A percentile compares a stretch with the other conserved stretches of the same genome.
phyloP scores from a whole-genome alignment of 2,797 vertebrate genomes.

The Thaleichthys pacificus region DNA sequence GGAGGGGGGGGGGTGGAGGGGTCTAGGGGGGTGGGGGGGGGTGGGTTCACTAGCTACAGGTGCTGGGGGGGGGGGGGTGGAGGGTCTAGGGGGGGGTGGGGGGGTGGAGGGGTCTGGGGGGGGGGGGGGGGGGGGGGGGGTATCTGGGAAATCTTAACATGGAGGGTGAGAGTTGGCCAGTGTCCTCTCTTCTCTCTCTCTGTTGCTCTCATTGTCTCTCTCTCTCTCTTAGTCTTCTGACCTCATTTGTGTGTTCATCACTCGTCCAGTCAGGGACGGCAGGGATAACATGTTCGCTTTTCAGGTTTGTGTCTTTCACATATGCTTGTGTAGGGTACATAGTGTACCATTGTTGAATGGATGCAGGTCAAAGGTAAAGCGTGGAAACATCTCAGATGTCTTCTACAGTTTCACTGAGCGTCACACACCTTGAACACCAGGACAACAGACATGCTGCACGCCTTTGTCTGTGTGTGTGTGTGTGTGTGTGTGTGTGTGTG shows the following conservation, averaged over 20 bases:
- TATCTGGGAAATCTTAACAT: neutral
- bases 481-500: constrained; percentile 10
- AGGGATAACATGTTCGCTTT: neutral
- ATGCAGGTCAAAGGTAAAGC: constrained; percentile 40
- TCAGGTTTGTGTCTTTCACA: neutral
- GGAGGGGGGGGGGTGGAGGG: no score
- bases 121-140: no score
- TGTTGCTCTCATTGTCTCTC: neutral
- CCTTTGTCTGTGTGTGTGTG: constrained; percentile 2
- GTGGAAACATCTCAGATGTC: constrained; percentile 38
- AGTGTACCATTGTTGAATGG: constrained; percentile 35
- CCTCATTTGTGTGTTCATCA: neutral
- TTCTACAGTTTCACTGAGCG: constrained; percentile 18
- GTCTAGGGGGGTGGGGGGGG: no score
- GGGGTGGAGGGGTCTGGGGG: no score
- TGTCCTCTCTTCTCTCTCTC: neutral
- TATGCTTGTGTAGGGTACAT: constrained; percentile 14
- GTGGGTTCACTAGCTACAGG: no score
- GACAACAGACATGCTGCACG: neutral
- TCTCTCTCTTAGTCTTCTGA: no score
- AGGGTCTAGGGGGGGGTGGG: no score
- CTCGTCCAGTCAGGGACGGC: neutral
- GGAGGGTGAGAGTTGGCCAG: neutral
- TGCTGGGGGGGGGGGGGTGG: no score
- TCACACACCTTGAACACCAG: neutral